These are phyloP conservation scores for Sinocyclocheilus anophthalmus DNA, from an alignment of 2,113 vertebrate genomes.

Conservation along the genomic window DNA sequence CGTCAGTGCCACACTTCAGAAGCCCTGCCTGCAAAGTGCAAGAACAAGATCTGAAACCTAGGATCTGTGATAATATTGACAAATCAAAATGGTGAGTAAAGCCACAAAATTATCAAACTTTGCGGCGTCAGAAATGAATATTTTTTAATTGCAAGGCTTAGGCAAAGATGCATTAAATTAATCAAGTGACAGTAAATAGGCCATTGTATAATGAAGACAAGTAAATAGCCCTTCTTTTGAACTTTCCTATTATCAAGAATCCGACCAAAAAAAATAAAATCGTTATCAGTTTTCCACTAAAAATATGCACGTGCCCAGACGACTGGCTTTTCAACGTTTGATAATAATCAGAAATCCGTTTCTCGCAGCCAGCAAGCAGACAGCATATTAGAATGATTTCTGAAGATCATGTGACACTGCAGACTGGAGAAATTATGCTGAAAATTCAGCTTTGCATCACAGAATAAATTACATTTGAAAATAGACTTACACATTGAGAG, in stretches of 20 bases:
- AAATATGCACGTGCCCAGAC: no score
- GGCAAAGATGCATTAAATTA: not conserved
- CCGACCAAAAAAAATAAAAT: no score
- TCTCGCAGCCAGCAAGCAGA: not conserved
- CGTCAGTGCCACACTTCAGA: slow-evolving; percentile 5
- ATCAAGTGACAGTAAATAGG: not conserved
- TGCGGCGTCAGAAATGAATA: no score
- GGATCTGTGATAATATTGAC: not conserved
- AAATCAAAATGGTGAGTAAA: not conserved
- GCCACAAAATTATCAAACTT: not conserved
- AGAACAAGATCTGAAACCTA: not conserved
- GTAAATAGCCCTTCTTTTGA: no score
- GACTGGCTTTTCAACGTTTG: not conserved
- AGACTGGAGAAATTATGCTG: not conserved
- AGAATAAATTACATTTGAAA: not conserved
- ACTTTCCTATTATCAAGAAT: no score
- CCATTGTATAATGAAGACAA: not conserved
- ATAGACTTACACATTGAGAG: not conserved
- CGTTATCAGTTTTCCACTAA: not conserved
- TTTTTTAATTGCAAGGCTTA: no score
- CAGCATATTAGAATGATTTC: not conserved
- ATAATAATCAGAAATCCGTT: not conserved
- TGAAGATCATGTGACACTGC: not conserved
- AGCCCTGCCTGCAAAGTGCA: not conserved
- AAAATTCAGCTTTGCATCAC: not conserved